These are phyloP conservation scores for Drosophila lowei DNA, from an alignment of 1,140 invertebrate species.

Conservation along the genomic window DNA sequence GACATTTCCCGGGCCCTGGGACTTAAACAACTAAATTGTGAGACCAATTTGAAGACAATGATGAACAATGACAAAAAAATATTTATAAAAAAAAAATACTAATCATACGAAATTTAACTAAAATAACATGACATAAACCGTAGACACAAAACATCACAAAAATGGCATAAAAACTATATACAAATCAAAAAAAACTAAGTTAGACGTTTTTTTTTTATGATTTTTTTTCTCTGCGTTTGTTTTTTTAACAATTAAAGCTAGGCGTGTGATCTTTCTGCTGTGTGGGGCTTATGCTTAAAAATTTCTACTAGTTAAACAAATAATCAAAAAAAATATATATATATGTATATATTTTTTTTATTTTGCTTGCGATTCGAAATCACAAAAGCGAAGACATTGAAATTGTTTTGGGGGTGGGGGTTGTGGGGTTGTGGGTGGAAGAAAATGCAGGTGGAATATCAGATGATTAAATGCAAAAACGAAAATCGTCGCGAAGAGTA, in stretches of 20 bases:
- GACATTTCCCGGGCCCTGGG: slow-evolving; percentile 36
- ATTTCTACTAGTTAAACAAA: slow-evolving; percentile 70
- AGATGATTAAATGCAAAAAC: slow-evolving; percentile 53
- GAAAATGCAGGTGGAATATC: slow-evolving; percentile 55
- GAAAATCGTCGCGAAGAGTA: slow-evolving; percentile 41
- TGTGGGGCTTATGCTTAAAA: slow-evolving; percentile 42
- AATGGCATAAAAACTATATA: slow-evolving; percentile 75
- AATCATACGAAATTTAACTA: slow-evolving; percentile 75
- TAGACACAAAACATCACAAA: slow-evolving; percentile 75
- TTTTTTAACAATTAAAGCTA: slow-evolving; percentile 78
- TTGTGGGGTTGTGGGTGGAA: slow-evolving; percentile 1
- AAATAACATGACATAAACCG: slow-evolving; percentile 63
- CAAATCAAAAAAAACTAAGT: slow-evolving; percentile 49
- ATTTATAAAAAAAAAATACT: slow-evolving; percentile 44
- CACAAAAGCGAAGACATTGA: slow-evolving; percentile 74
- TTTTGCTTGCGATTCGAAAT: slow-evolving; percentile 69
- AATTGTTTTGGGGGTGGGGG: slow-evolving; percentile 34
- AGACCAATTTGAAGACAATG: slow-evolving; percentile 77
- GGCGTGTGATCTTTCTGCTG: slow-evolving; percentile 44
- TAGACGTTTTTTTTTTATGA: slow-evolving; percentile 20
- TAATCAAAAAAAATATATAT: slow-evolving; percentile 46
- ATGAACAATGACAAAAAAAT: slow-evolving; percentile 65
- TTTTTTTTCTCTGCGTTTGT: slow-evolving; percentile 45
- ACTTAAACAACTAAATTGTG: slow-evolving; percentile 70
- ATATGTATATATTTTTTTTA: slow-evolving; percentile 19